Evolutionary conservation across 1,140 invertebrate genomes (phyloP), one percentile per base, ranked within the genome.

Genomic region (Andricus grossulariae): DNA sequence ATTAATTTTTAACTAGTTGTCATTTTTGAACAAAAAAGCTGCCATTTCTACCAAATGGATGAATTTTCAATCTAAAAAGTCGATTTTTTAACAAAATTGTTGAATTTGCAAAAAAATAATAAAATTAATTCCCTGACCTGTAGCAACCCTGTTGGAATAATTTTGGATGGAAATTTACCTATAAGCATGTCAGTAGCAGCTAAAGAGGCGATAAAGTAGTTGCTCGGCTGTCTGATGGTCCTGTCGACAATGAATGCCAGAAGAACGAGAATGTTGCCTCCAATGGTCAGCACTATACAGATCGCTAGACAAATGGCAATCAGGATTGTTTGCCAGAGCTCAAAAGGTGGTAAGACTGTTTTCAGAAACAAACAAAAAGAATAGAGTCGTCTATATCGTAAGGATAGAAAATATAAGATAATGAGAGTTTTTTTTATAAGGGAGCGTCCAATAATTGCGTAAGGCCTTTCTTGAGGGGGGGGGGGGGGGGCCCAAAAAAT

Each of bases 151-250:
- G 25, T 32, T 50, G 39, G 50, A 51, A 72, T 60, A 72, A 52
- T 50, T 18, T 18, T 15, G 12, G 3, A 21, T 49, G 16, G 60
- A 71, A 50, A 89, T 93, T 94, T 90, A 94, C 99, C 99, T 90
- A 99, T 99, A 76, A 99, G 94, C 92, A 99, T 95, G 92, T 99
- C 99, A 13, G 98, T 99, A 49, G 98, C 97, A 25, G 99, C 99
- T 55, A 99, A 93, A 0, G 98, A 99, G 4, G 98, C 98, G 73
- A 99, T 99, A 92, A 99, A 99, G 92, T 99, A 99, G 92, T 99
- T 99, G 87, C 97, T 99, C 3, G 99, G 99, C 87, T 99, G 98
- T 60, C 99, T 94, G 85, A 99, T 99, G 74, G 96, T 96, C 75
- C 98, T 93, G 90, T 99, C 99, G 32, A 99, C 96, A 74, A 99